phyloP scores from a whole-genome alignment of 2,113 vertebrate species.

The Dinomys branickii region DNA sequence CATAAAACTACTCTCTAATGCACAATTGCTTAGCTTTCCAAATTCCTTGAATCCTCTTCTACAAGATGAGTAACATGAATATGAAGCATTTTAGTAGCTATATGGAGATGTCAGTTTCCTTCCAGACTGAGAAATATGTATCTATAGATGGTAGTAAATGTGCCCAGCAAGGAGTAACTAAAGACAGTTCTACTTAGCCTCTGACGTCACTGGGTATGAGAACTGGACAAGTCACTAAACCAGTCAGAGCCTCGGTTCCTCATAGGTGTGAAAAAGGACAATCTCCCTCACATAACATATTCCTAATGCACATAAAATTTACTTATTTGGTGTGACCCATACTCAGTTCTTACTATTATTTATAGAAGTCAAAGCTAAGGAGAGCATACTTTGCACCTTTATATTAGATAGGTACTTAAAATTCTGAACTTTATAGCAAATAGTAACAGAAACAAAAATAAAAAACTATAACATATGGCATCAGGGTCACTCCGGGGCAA shows the following conservation, averaged over 20 bases:
- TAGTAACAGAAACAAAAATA: conserved; percentile 20
- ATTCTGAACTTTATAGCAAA: background rate
- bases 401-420: background rate
- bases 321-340: background rate
- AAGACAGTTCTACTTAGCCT: background rate
- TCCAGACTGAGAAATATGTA: background rate
- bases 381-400: background rate
- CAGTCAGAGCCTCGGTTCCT: background rate
- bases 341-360: background rate
- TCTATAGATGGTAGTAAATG: background rate
- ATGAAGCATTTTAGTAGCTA: background rate
- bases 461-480: background rate
- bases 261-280: background rate
- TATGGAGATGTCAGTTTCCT: background rate
- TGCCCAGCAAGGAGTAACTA: background rate
- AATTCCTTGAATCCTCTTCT: background rate
- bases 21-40: background rate
- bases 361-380: background rate
- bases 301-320: background rate
- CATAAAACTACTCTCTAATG: background rate
- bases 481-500: background rate
- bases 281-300: background rate
- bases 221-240: background rate
- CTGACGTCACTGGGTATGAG: background rate
- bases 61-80: background rate